Base-by-base conservation (phyloP, 2,888 invertebrate genomes). In the Flexamia atlantica region DNA sequence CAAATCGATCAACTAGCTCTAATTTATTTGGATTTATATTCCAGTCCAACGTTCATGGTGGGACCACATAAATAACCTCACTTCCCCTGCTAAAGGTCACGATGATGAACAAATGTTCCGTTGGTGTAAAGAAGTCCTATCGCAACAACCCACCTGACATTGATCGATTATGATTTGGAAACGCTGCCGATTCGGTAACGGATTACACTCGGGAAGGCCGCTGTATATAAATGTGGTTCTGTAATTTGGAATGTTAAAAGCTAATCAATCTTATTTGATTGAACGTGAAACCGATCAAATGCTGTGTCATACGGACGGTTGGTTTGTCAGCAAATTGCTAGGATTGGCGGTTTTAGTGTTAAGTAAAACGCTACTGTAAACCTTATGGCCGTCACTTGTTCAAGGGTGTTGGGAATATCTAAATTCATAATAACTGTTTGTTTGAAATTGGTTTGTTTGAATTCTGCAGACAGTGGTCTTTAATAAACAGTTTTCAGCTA, bases 71-170 rank as follows among this genome's bases (percentile, higher is more conserved):
- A 64, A 64, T 64, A 64, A 64, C 7, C 20, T 2, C 12, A 30
- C 64, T 64, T 64, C 64, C 64, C n/a, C 64, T 28, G 5, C 28
- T 14, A 64, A 64, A 64, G 64, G 64, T 64, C 64, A 28, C 3
- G 17, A 9, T 64, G 14, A 17, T 28, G 64, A 64, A 64, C 64
- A 64, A 64, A 64, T 64, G 64, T 64, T 64, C 14, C 5, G 64
- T 28, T 28, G 7, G 64, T 28, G 14, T 64, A 28, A 23, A 53
- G 53, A 53, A 64, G 64, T 28, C 30, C 64, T 64, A 14, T 25
- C 28, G 28, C 64, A 64, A 64, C 30, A 60, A 28, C 28, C 17
- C 30, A 30, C 17, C 14, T 64, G 64, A 64, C 64, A 30, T 14
- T 64, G 64, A 64, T 64, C 64, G 64, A 64, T 64, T 64, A 28